phyloP scores from a whole-genome alignment of 2,888 invertebrate genomes.

The Meiosimyza decipiens region DNA sequence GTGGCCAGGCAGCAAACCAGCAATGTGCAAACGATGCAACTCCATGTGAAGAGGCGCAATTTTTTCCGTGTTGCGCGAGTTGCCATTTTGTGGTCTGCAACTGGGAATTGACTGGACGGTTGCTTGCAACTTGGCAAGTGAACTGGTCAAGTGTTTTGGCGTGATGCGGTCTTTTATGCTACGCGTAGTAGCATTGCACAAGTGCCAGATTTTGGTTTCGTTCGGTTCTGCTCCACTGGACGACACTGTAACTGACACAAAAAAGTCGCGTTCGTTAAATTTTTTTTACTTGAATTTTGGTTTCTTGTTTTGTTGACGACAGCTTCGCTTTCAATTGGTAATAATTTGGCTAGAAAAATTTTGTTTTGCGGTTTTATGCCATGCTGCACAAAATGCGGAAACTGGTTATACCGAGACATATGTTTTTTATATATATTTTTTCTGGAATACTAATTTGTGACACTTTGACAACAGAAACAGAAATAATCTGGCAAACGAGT shows the following conservation, averaged over 20 bases:
- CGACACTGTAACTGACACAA: conserved; percentile 13
- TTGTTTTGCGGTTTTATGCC: conserved; percentile 31
- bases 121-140: conserved; percentile 18
- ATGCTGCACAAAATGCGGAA: conserved; percentile 28
- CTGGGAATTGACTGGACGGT: conserved; percentile 31
- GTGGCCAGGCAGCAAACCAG: conserved; percentile 9
- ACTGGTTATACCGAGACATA: background rate
- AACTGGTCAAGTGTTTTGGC: conserved; percentile 29
- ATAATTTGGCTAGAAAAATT: conserved; percentile 12
- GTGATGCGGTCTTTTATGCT: conserved; percentile 30
- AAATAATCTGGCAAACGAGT: too few relatives aligned
- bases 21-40: conserved; percentile 13
- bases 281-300: background rate
- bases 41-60: conserved; percentile 30
- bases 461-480: too few relatives aligned
- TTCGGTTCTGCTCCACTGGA: conserved; percentile 19
- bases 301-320: background rate
- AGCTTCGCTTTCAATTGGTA: background rate
- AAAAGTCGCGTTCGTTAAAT: background rate
- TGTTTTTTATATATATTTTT: too few relatives aligned
- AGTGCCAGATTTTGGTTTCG: conserved; percentile 14
- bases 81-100: conserved; percentile 26
- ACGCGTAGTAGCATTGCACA: background rate
- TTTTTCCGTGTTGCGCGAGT: background rate
- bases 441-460: too few relatives aligned